Evolutionary conservation across 2,797 vertebrate species (phyloP), one percentile per base, ranked within the genome.

Genomic region (Tiaroga cobitis): DNA sequence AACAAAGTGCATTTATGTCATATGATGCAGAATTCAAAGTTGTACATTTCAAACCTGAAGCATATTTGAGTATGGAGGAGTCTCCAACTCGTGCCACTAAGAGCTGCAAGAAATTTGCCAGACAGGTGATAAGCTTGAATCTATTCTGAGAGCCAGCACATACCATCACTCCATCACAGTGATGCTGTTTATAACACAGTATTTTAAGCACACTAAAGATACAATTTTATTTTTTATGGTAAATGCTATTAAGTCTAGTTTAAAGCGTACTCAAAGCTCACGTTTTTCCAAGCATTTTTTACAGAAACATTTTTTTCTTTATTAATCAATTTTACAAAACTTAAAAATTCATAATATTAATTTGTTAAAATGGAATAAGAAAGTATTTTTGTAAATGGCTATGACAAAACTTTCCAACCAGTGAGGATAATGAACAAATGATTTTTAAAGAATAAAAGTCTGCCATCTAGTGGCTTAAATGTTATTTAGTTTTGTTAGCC

Each of bases 101-200:
- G n/a, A 54, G n/a, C 19, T n/a, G 63, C 37, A 24, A 63, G 63
- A 59, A 56, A 46, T 67, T 83, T 51, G 32, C n/a, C 43, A 32
- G 67, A 9, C 39, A 61, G 51, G 26, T 56, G 83, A 88, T 90
- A 89, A 88, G 63, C 34, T 15, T 24, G 80, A 51, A 59, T 80
- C 83, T 90, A 89, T 90, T 90, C 75, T 88, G 77, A 89, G 89
- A 73, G 26, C 19, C 26, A 46, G 74, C 65, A 80, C 82, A 89
- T 87, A 69, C 88, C 86, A 67, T 10, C 70, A 80, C 26, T 83
- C 81, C 16, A 2, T 32, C 67, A 82, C 59, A 18, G 37, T 61
- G 34, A 65, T n/a, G 68, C 59, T 49, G 56, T 37, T 82, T 63
- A 46, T 82, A 75, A 67, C 61, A 51, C 70, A 26, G 59, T 83